phyloP scores from a whole-genome alignment of 2,797 vertebrate species.

The Aplochiton taeniatus region DNA sequence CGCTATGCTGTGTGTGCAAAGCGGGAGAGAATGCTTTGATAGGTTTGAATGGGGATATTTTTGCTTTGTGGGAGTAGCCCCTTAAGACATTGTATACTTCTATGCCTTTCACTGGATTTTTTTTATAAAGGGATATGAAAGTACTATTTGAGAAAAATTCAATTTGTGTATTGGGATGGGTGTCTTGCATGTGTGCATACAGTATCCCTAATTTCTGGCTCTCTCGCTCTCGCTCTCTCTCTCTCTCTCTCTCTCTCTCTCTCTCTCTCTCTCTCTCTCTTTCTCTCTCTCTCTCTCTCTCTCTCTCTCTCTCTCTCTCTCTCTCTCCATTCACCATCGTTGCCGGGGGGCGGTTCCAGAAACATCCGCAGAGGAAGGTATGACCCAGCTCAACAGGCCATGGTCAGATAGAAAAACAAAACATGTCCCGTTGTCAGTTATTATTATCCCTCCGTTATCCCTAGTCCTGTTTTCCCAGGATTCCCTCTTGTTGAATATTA shows the following conservation, averaged over 20 bases:
- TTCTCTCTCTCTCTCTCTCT: background rate
- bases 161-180: constrained; percentile 16
- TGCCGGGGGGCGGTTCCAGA: constrained; percentile 67
- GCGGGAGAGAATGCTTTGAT: too few relatives aligned
- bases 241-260: constrained; percentile 19
- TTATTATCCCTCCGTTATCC: too few relatives aligned
- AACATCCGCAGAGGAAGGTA: constrained; percentile 99
- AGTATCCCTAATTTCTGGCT: background rate
- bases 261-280: background rate
- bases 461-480: too few relatives aligned
- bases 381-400: constrained; percentile 79
- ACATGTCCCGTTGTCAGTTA: background rate
- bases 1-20: too few relatives aligned
- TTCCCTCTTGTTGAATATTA: too few relatives aligned
- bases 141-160: background rate
- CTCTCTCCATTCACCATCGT: background rate
- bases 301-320: constrained; percentile 1
- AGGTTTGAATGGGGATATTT: too few relatives aligned
- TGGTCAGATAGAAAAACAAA: constrained; percentile 63
- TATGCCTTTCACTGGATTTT: too few relatives aligned
- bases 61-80: too few relatives aligned
- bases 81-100: too few relatives aligned
- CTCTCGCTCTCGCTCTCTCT: constrained; percentile 5
- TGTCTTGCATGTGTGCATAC: constrained; percentile 32
- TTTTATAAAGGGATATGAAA: too few relatives aligned